phyloP scores from a whole-genome alignment of 30 jellyfish, hydroid and myxozoan species.

The Pseudorhiza aurosa region DNA sequence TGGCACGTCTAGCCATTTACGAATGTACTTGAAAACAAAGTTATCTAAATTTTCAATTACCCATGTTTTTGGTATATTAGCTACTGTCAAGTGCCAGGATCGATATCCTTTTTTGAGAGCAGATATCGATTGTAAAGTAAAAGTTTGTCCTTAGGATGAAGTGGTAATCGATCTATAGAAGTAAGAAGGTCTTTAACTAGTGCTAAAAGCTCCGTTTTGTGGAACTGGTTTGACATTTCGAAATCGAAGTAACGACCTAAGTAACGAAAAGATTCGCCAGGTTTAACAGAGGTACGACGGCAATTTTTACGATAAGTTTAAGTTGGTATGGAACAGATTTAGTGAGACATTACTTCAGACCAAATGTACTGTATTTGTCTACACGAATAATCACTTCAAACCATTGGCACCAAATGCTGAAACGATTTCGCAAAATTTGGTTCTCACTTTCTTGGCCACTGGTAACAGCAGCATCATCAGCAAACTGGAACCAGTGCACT shows the following conservation, averaged over 20 bases:
- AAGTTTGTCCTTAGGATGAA: slow-evolving; percentile 9
- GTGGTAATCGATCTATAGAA: not conserved
- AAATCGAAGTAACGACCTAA: slow-evolving; percentile 6
- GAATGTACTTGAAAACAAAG: too few species aligned
- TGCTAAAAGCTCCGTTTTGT: not conserved
- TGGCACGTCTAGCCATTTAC: too few species aligned
- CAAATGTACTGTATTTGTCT: slow-evolving; percentile 5
- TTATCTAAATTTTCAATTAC: too few species aligned
- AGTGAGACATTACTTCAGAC: too few species aligned
- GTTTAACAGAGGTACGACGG: not conserved
- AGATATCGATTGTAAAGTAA: slow-evolving; percentile 15
- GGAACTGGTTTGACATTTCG: not conserved
- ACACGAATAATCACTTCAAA: slow-evolving; percentile 16
- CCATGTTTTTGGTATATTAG: too few species aligned
- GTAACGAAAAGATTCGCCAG: not conserved
- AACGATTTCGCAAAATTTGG: not conserved
- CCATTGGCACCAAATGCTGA: not conserved
- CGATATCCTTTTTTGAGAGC: too few species aligned
- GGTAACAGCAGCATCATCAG: slow-evolving; percentile 18
- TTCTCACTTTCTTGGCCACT: not conserved
- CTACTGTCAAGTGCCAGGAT: too few species aligned
- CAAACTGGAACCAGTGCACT: slow-evolving; percentile 18
- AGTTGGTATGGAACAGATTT: too few species aligned
- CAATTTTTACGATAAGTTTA: not conserved
- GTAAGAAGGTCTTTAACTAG: not conserved